Evolutionary conservation across 2,888 invertebrate genomes (phyloP), one percentile per base, ranked within the genome.

Genomic region (Hypolimnas misippus): DNA sequence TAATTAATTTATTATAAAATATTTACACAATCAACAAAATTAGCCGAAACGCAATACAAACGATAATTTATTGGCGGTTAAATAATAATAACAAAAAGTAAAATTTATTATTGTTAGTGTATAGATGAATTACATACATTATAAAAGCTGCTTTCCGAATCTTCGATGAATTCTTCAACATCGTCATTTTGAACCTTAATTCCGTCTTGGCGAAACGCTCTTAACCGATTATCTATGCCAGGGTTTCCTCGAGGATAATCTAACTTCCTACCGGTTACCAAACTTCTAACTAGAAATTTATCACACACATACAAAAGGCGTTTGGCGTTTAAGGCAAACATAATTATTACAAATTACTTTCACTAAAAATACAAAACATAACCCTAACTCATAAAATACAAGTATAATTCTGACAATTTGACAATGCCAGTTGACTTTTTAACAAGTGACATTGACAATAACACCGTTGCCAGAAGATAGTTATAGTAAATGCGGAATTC

Each of bases 121-220:
- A n/a, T n/a, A n/a, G n/a, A n/a, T n/a, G n/a, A n/a, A n/a, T n/a
- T n/a, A 63, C 76, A 75, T 69, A 91, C 86, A 49, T 85, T 81
- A 59, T 78, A 80, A 67, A 93, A 89, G 67, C 90, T 86, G 55
- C 87, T 85, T 35, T 87, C 88, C 5, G 87, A 89, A 65, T 82
- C 75, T 63, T 89, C 91, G 2, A 92, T 70, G 56, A 86, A 83
- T 60, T 92, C 87, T 68, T 89, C 87, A 10, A 80, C 78, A 66
- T 90, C 80, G 4, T 82, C 79, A 31, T 87, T 78, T 44, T 79
- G 76, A 10, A 91, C 71, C 33, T 71, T 74, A 7, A 86, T 57
- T 1, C 83, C 82, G 64, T 86, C 85, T 57, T 81, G 57, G 61
- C 78, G 68, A 59, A 88, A 89, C 3, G 84, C 86, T 40, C 72